Conservation (phyloP, 2,888 invertebrate species). For the Drosophila rellima region DNA sequence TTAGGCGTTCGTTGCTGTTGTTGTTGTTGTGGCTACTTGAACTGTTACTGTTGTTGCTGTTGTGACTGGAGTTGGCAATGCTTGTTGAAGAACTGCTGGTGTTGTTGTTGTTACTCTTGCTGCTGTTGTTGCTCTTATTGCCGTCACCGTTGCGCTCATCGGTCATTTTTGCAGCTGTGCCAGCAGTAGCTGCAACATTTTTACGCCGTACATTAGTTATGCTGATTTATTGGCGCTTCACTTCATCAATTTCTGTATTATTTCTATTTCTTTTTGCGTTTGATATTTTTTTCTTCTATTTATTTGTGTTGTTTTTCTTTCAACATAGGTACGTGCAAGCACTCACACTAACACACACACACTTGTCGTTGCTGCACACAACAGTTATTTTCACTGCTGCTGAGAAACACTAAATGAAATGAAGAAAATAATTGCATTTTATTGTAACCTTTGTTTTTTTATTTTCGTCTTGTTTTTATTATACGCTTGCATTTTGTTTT, state of each 20-base stretch:
- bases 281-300: conserved; percentile 22
- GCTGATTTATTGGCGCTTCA: conserved; percentile 44
- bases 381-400: conserved; percentile 51
- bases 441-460: conserved; percentile 17
- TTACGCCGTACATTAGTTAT: conserved; percentile 66
- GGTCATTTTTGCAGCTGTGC: conserved; percentile 89
- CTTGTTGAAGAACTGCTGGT: conserved; percentile 44
- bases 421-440: conserved; percentile 23
- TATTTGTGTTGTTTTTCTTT: conserved; percentile 59
- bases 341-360: conserved; percentile 49
- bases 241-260: conserved; percentile 57
- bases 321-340: conserved; percentile 36
- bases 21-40: conserved; percentile 42
- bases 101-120: conserved; percentile 85
- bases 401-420: conserved; percentile 38
- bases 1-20: conserved; percentile 69
- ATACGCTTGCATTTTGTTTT: conserved; percentile 62
- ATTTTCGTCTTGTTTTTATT: conserved; percentile 36
- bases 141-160: conserved; percentile 86
- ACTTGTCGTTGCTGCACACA: conserved; percentile 32
- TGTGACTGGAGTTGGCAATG: conserved; percentile 41
- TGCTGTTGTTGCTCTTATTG: conserved; percentile 88
- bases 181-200: conserved; percentile 86
- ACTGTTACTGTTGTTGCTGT: conserved; percentile 37
- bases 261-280: conserved; percentile 31